phyloP scores from a whole-genome alignment of 2,888 invertebrate genomes.

The Escarpia spicata region DNA sequence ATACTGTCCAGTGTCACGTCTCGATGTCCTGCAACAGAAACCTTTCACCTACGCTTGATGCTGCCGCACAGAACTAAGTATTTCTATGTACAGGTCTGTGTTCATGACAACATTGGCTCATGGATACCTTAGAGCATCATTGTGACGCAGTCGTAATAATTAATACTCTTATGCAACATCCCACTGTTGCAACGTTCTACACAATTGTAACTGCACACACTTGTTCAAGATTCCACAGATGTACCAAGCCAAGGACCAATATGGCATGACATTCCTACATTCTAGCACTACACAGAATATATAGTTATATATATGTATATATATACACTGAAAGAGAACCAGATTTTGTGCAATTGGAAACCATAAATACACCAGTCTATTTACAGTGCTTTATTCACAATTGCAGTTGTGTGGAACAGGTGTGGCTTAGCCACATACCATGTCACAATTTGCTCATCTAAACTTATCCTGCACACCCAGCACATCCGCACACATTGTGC shows the following conservation, averaged over 20 bases:
- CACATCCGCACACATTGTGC: neutral
- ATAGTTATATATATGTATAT: neutral
- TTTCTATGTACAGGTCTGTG: neutral
- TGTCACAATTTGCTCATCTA: neutral
- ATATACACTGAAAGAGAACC: neutral
- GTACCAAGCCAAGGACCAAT: neutral
- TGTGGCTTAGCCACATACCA: neutral
- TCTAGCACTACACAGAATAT: neutral
- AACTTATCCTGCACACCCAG: neutral
- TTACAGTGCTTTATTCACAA: conserved; percentile 14
- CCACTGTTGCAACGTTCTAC: neutral
- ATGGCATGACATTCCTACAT: neutral
- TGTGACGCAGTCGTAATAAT: neutral
- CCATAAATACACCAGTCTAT: conserved; percentile 8
- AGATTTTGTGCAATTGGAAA: neutral
- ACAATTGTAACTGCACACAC: neutral
- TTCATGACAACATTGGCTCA: neutral
- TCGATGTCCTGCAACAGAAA: neutral
- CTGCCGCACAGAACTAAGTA: neutral
- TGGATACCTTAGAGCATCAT: neutral
- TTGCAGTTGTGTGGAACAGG: neutral
- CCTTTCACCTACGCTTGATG: neutral
- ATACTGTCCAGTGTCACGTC: neutral
- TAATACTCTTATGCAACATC: neutral
- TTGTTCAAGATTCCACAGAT: neutral